Conservation (phyloP, 2,888 invertebrate species). For the Nebria salina region DNA sequence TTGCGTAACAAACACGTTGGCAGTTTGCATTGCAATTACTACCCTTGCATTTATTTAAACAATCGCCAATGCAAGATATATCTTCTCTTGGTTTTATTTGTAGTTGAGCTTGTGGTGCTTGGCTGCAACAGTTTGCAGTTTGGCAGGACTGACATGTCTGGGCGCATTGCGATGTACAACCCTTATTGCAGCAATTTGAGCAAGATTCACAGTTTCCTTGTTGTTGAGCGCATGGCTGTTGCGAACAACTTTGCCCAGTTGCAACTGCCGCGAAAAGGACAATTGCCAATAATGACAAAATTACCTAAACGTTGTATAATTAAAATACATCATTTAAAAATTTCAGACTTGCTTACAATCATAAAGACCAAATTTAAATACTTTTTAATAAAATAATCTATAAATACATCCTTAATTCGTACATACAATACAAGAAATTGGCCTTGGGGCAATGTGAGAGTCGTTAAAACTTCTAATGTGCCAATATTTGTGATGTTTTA, state of each 20-base stretch:
- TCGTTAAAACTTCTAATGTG: not conserved
- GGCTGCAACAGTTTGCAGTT: slow-evolving; percentile 10
- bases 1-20: slow-evolving; percentile 13
- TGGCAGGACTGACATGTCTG: slow-evolving; percentile 27
- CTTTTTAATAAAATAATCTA: not conserved
- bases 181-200: slow-evolving; percentile 28
- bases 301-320: not conserved
- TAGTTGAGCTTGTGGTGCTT: not conserved
- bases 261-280: not conserved
- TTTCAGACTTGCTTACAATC: not conserved
- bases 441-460: not conserved
- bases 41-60: slow-evolving; percentile 25
- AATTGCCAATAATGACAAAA: not conserved
- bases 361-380: too few species aligned
- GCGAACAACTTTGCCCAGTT: not conserved
- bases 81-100: not conserved
- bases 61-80: slow-evolving; percentile 18
- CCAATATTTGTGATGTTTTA: not conserved
- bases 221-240: not conserved
- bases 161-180: slow-evolving; percentile 21
- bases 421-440: not conserved
- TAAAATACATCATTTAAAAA: not conserved
- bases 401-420: not conserved
- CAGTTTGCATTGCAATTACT: slow-evolving; percentile 31
- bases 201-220: slow-evolving; percentile 21